These are phyloP conservation scores for Philaethria dido DNA, from an alignment of 2,888 invertebrate species.

Conservation along the genomic window DNA sequence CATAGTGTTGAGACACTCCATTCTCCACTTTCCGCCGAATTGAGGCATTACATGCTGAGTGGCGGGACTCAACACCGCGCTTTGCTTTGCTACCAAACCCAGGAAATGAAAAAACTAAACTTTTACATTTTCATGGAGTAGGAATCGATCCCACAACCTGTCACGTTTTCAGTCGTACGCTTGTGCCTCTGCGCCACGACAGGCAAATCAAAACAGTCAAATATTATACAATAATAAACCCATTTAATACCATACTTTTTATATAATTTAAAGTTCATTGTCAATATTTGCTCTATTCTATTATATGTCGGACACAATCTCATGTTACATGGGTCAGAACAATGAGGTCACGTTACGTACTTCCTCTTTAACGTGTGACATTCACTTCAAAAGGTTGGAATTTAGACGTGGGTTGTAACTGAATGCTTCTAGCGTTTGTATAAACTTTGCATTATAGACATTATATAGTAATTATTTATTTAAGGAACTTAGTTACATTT, in stretches of 20 bases:
- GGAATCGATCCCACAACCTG: no score
- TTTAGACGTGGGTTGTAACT: conserved; percentile 34
- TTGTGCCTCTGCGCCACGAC: no score
- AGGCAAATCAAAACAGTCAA: no score
- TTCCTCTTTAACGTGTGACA: conserved; percentile 49
- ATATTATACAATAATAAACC: not conserved
- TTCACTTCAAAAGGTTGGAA: conserved; percentile 44
- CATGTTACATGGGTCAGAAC: conserved; percentile 27
- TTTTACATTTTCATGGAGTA: no score
- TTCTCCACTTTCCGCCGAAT: no score
- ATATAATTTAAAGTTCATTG: conserved; percentile 19
- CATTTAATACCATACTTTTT: not conserved
- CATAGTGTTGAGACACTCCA: no score
- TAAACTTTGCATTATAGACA: not conserved
- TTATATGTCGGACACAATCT: conserved; percentile 6
- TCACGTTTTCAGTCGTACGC: no score
- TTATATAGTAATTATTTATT: not conserved
- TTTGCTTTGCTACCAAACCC: no score
- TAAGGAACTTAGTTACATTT: not conserved
- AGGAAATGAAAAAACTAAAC: no score
- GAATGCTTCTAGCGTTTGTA: conserved; percentile 15
- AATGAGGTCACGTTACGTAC: conserved; percentile 37
- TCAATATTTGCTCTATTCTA: conserved; percentile 8
- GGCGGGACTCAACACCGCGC: no score
- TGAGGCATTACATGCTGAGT: no score